Conservation (phyloP, 2,113 vertebrate species). For the Cygnus atratus region DNA sequence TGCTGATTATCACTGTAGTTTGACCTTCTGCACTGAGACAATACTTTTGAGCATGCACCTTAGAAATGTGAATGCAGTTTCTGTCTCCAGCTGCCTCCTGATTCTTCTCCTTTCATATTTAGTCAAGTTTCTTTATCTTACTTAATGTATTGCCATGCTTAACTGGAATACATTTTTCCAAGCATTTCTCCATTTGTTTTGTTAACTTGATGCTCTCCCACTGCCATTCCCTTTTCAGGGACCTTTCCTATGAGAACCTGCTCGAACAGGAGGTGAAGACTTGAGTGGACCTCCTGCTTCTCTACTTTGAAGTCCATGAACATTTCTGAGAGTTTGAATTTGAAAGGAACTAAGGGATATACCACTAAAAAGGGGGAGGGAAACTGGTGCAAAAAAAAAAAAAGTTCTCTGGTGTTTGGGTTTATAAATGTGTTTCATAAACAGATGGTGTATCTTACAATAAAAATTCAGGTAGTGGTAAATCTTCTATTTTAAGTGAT, state of each 20-base stretch:
- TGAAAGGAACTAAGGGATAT: slow-evolving; percentile 35
- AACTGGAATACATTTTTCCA: neutral
- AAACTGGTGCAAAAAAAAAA: neutral
- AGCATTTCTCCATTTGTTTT: slow-evolving; percentile 32
- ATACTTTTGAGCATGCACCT: neutral
- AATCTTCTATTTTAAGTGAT: neutral
- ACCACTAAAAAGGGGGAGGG: neutral
- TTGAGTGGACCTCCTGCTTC: slow-evolving; percentile 41
- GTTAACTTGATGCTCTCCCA: slow-evolving; percentile 25
- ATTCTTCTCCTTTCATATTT: neutral
- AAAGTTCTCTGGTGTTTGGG: neutral
- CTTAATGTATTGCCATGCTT: neutral
- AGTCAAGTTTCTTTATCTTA: neutral
- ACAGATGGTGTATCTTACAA: neutral
- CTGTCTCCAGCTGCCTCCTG: neutral
- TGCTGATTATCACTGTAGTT: neutral
- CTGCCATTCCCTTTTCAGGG: slow-evolving; percentile 51
- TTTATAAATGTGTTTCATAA: neutral
- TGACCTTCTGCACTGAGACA: neutral
- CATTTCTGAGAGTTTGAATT: slow-evolving; percentile 50
- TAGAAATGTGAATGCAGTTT: neutral
- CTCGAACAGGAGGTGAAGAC: slow-evolving; percentile 46
- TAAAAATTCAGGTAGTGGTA: neutral
- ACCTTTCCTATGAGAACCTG: slow-evolving; percentile 24
- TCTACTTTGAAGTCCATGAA: slow-evolving; percentile 38